Evolutionary conservation across 2,888 invertebrate species (phyloP), one percentile per base, ranked within the genome.

Genomic region (Philopedon plagiatum): DNA sequence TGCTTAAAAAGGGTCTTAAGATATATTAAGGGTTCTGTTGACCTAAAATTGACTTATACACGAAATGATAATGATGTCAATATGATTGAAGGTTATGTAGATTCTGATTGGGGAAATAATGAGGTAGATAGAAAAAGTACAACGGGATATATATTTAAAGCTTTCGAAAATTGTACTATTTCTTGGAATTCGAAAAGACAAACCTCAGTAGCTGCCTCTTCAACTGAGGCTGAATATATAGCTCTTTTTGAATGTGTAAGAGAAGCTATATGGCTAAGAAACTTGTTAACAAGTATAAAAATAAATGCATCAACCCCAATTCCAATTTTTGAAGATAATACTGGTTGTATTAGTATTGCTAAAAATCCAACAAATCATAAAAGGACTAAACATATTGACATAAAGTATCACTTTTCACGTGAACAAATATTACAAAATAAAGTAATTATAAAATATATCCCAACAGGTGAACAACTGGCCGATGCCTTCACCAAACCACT

Each of bases 221-320:
- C 80, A 0, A 75, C 74, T n/a, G 76, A 76, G 63, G 74, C 76
- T 9, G 76, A 76, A 64, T 76, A 76, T 57, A 76, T 75, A 51
- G 64, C 71, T 19, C 49, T 75, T 1, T 80, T 74, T 74, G 80
- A 80, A 76, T n/a, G 80, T 63, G 78, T 80, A 4, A 77, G 62
- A 67, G 82, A 83, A 75, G 81, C 81, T 1, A 41, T 80, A 11
- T 82, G 79, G 79, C 64, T 83, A 32, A 82, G 78, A 70, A 78
- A 79, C 18, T 74, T 80, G 2, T 49, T 75, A 29, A 37, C 18
- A 9, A 66, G 32, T 44, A 78, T 81, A 34, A 7, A 26, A 26
- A 26, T n/a, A n/a, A n/a, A n/a, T n/a, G n/a, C n/a, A n/a, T n/a
- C n/a, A n/a, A n/a, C n/a, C n/a, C n/a, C n/a, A n/a, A n/a, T n/a